These are phyloP conservation scores for Acleris sparsana DNA, from an alignment of 2,888 invertebrate genomes.

Conservation along the genomic window DNA sequence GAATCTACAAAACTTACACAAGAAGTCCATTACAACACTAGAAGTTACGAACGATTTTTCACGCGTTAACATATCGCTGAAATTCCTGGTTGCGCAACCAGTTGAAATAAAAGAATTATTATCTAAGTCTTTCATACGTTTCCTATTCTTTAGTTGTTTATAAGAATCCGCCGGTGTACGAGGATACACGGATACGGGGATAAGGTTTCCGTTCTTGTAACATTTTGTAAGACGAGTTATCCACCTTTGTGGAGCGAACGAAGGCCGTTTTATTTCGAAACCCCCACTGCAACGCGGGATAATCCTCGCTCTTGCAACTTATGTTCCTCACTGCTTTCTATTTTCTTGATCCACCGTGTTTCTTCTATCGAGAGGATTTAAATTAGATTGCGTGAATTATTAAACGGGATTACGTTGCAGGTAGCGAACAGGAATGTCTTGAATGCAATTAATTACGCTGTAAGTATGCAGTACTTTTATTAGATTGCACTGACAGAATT, in stretches of 20 bases:
- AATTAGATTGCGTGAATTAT: slow-evolving; percentile 19
- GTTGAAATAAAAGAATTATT: slow-evolving; percentile 31
- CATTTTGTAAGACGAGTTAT: slow-evolving; percentile 35
- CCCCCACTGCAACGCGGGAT: slow-evolving; percentile 30
- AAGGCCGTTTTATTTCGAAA: slow-evolving; percentile 32
- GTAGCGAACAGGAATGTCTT: neutral
- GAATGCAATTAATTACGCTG: slow-evolving; percentile 13
- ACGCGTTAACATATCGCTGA: slow-evolving; percentile 18
- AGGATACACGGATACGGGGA: slow-evolving; percentile 1
- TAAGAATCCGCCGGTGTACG: slow-evolving; percentile 26
- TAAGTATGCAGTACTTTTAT: slow-evolving; percentile 2
- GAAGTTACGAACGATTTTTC: slow-evolving; percentile 14
- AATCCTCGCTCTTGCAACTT: slow-evolving; percentile 30
- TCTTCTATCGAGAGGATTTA: slow-evolving; percentile 14
- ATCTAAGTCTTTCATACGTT: slow-evolving; percentile 29
- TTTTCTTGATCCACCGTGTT: slow-evolving; percentile 30
- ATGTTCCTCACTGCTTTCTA: slow-evolving; percentile 19
- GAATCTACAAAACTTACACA: neutral
- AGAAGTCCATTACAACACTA: slow-evolving; percentile 13
- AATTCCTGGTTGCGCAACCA: slow-evolving; percentile 3
- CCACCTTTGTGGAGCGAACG: slow-evolving; percentile 29
- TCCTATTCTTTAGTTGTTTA: slow-evolving; percentile 29
- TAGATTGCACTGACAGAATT: neutral
- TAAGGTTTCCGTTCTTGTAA: slow-evolving; percentile 28
- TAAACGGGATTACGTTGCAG: slow-evolving; percentile 6